Evolutionary conservation across 2,797 vertebrate species (phyloP).

Genomic region (Bradypus variegatus): DNA sequence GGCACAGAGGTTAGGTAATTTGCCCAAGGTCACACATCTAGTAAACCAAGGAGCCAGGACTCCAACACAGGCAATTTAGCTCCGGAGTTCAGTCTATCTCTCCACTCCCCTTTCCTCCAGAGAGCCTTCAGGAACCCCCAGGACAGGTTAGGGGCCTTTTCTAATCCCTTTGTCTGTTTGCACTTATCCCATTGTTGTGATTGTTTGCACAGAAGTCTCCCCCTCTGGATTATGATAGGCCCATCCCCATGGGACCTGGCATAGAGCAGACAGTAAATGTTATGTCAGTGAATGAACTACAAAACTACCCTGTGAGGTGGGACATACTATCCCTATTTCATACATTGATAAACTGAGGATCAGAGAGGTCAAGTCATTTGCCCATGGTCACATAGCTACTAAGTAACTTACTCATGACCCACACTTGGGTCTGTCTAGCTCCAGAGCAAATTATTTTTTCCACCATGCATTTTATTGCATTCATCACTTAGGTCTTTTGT

Average conservation of each 20-base stretch:
- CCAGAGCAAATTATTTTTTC: not conserved
- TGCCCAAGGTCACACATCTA: not conserved
- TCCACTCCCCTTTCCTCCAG: not conserved
- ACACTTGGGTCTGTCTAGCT: not conserved
- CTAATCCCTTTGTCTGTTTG: not conserved
- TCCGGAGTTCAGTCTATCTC: not conserved
- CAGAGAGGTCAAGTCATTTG: not conserved
- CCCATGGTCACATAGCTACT: not conserved
- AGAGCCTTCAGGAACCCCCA: not conserved
- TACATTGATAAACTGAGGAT: not conserved
- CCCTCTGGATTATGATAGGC: not conserved
- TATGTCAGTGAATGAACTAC: not conserved
- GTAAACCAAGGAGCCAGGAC: conserved; percentile 2
- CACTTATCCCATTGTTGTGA: not conserved
- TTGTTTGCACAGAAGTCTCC: conserved; percentile 35
- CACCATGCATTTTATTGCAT: not conserved
- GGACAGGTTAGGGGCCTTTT: not conserved
- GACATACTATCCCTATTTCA: not conserved
- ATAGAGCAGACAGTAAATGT: conserved; percentile 11
- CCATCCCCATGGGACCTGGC: not conserved
- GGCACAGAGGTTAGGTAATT: not conserved
- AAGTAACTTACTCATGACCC: not conserved
- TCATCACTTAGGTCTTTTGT: not conserved
- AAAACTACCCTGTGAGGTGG: not conserved
- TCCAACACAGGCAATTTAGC: not conserved